A percentile compares a stretch with the other conserved stretches of the same genome.
These are phyloP conservation scores for Volucella bombylans DNA, from an alignment of 2,888 invertebrate genomes.

Conservation along the genomic window DNA sequence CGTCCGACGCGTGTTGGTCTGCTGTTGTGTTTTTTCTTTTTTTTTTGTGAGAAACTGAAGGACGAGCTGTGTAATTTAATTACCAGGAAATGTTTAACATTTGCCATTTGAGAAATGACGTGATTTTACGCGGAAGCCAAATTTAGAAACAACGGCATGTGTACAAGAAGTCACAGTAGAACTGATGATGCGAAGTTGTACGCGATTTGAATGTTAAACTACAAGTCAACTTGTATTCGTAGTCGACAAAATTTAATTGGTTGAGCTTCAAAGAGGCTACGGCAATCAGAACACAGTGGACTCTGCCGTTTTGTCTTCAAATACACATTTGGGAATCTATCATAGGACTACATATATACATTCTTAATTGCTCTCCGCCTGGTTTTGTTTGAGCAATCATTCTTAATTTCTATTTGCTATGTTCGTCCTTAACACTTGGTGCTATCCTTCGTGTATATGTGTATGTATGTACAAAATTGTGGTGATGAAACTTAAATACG, in stretches of 20 bases:
- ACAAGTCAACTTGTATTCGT: conserved; percentile 26
- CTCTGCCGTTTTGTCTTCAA: background rate
- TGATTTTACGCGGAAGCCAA: conserved; percentile 53
- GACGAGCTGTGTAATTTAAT: conserved; percentile 28
- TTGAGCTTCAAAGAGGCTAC: conserved; percentile 12
- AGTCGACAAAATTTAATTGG: background rate
- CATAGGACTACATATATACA: conserved; percentile 14
- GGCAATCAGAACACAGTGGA: conserved; percentile 17
- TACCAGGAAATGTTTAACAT: conserved; percentile 17
- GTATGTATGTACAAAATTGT: conserved; percentile 32
- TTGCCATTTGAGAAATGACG: conserved; percentile 59
- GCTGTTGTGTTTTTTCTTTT: conserved; percentile 2
- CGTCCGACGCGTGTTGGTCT: conserved; percentile 43
- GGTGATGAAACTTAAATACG: conserved; percentile 58
- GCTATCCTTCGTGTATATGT: conserved; percentile 21
- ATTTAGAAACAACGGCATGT: conserved; percentile 30
- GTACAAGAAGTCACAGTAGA: background rate
- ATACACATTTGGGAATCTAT: conserved; percentile 36
- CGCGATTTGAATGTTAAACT: conserved; percentile 17
- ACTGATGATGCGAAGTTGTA: conserved; percentile 5
- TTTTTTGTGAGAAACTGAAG: conserved; percentile 20
- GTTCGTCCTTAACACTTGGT: conserved; percentile 24
- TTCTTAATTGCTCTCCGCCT: conserved; percentile 50
- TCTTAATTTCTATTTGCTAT: conserved; percentile 54
- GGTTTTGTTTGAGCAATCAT: conserved; percentile 57